phyloP scores from a whole-genome alignment of 2,888 invertebrate genomes.

The Adelognathus sp. region DNA sequence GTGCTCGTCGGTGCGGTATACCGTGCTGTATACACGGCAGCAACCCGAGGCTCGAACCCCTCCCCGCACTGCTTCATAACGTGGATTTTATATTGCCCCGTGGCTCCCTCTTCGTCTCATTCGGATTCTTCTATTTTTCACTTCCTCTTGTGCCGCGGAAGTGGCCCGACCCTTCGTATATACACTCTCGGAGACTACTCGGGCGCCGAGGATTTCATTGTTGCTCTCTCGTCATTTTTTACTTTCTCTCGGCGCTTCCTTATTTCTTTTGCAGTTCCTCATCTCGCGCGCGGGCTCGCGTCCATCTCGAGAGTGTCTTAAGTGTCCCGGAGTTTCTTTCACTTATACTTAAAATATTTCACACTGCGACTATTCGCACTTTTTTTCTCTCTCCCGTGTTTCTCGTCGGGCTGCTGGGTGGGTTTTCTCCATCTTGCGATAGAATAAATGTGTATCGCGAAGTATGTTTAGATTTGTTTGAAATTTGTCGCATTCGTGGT shows the following conservation, averaged over 20 bases:
- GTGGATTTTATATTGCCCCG: slow-evolving; percentile 35
- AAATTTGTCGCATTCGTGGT: too few relatives aligned
- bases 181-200: slow-evolving; percentile 12
- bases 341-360: slow-evolving; percentile 63
- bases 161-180: slow-evolving; percentile 23
- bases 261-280: not conserved
- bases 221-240: slow-evolving; percentile 26
- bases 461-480: too few relatives aligned
- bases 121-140: not conserved
- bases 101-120: slow-evolving; percentile 14
- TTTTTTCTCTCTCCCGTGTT: slow-evolving; percentile 17
- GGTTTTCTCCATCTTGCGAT: too few relatives aligned
- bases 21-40: too few relatives aligned
- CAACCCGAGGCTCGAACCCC: not conserved
- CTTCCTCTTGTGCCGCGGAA: slow-evolving; percentile 5
- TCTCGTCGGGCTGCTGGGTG: too few relatives aligned
- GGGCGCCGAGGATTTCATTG: slow-evolving; percentile 1
- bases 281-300: not conserved
- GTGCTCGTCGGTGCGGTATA: slow-evolving; percentile 17
- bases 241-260: not conserved
- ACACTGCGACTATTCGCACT: slow-evolving; percentile 13
- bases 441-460: too few relatives aligned
- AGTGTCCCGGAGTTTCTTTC: slow-evolving; percentile 65
- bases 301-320: slow-evolving; percentile 53
- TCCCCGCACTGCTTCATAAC: not conserved